Base-by-base conservation (phyloP, 2,797 vertebrate species). In the Pipistrellus pygmaeus region DNA sequence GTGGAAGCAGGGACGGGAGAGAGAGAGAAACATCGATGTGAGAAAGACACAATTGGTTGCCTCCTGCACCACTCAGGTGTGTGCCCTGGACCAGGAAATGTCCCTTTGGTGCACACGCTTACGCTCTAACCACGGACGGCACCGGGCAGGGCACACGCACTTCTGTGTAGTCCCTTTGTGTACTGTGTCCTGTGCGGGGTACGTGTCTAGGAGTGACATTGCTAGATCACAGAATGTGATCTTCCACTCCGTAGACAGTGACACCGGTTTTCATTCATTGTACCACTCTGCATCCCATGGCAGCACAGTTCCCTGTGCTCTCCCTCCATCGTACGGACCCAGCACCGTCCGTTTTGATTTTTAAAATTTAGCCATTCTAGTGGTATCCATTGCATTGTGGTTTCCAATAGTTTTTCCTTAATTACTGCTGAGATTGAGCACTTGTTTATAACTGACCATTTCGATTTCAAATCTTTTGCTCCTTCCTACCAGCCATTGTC, bases 391-490 rank as follows among this genome's bases (percentile, higher is more conserved):
- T 25, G 64, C 23, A 68, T 82, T 87, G 38, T 53, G 71, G 12
- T 64, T 76, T 85, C 75, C 15, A 13, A 60, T 86, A 44, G n/a
- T 20, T 46, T 86, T 82, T n/a, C 32, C 53, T 13, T 92, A 46
- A 78, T 55, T 90, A 32, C 41, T 62, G 44, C 20, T 55, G 55
- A 60, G 8, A 55, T 51, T 72, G 71, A 89, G 20, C 14, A 81
- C 2, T 25, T 66, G 90, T 88, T 87, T 53, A 66, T 53, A 68
- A 83, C 41, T 69, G 57, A 17, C 12, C 25, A 20, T 57, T 76
- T 85, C 35, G 27, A 64, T 64, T 75, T 96, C 35, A 71, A 91
- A 64, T 72, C 20, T 71, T 94, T 95, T 86, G 53, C 38, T 72
- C 35, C 53, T 51, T 51, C 25, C 8, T 15, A 21, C 32, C 23